These are phyloP conservation scores for Sphyrna mokarran DNA, from an alignment of 2,113 vertebrate genomes.

Conservation along the genomic window DNA sequence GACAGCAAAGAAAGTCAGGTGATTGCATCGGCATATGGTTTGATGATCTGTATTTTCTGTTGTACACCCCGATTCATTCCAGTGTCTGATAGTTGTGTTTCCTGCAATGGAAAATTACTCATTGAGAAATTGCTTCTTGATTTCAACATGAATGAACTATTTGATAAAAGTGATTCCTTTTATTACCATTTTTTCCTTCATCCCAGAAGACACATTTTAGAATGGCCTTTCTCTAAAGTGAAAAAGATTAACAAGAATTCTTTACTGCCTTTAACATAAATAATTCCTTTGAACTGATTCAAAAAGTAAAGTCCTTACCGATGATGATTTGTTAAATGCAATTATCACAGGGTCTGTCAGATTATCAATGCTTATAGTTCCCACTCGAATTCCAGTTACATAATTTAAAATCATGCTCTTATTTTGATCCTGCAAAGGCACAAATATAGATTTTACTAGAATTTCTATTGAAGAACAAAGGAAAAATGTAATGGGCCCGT, in stretches of 20 bases:
- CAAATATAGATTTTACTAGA: not conserved
- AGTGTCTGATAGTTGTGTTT: slow-evolving; percentile 50
- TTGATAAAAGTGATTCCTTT: not conserved
- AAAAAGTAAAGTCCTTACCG: not conserved
- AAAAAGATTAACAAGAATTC: not conserved
- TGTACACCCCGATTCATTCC: slow-evolving; percentile 58
- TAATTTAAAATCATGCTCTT: not conserved
- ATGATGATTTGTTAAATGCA: not conserved
- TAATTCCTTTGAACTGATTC: not conserved
- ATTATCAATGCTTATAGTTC: not conserved
- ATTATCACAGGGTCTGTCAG: not conserved
- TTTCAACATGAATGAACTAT: not conserved
- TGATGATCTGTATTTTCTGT: not conserved
- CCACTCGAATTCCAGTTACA: not conserved
- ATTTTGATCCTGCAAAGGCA: not conserved
- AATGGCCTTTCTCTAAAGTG: not conserved
- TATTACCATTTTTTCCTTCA: not conserved
- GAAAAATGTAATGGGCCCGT: not conserved
- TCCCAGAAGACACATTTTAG: slow-evolving; percentile 12
- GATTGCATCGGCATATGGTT: slow-evolving; percentile 66
- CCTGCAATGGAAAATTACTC: not conserved
- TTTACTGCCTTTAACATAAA: not conserved
- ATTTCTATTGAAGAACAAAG: not conserved
- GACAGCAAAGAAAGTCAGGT: slow-evolving; percentile 79
- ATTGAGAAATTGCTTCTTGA: not conserved